Evolutionary conservation across 2,797 vertebrate species (phyloP).

Genomic region (Phoeniculus purpureus): DNA sequence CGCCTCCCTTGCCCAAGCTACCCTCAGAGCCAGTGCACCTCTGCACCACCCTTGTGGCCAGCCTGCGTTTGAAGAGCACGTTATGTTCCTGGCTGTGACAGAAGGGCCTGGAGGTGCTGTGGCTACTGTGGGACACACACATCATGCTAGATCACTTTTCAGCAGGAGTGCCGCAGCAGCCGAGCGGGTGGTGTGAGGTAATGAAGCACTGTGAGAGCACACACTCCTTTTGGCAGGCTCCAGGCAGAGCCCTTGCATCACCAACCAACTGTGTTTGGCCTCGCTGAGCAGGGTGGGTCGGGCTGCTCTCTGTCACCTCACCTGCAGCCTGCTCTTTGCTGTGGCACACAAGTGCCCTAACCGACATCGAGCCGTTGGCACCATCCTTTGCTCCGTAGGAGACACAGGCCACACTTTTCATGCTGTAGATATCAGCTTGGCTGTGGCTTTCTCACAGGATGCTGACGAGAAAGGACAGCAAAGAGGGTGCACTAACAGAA

Average conservation of each 20-base stretch:
- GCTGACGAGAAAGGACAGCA: not conserved
- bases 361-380: accelerated
- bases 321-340: not conserved
- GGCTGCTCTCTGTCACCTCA: not conserved
- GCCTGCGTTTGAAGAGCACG: not conserved
- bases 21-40: not conserved
- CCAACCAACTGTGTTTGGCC: accelerated
- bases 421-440: not conserved
- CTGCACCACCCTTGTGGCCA: not conserved
- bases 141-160: not conserved
- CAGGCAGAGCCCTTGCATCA: conserved; percentile 8
- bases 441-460: not conserved
- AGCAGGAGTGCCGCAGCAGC: not conserved
- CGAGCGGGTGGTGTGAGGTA: not conserved
- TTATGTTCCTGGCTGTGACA: not conserved
- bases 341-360: not conserved
- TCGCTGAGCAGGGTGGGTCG: not conserved
- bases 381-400: not conserved
- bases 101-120: not conserved
- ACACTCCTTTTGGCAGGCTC: not conserved
- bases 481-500: conserved; percentile 16
- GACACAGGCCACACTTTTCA: not conserved
- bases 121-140: not conserved
- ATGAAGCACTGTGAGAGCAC: not conserved
- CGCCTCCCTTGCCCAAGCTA: not conserved